phyloP scores from a whole-genome alignment of 2,888 invertebrate species.

The Petrolisthes cinctipes region DNA sequence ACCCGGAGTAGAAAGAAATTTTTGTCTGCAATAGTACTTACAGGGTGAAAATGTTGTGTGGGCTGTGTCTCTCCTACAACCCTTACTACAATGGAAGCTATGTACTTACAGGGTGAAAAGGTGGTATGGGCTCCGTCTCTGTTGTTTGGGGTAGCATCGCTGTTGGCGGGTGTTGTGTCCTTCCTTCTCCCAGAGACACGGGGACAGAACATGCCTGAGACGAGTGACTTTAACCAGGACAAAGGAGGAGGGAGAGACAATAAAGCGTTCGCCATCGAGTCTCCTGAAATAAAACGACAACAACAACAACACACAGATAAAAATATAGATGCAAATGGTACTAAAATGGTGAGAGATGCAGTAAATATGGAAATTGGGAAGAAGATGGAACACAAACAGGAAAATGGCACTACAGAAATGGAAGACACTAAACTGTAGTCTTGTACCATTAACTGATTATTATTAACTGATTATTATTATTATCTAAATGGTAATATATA shows the following conservation, averaged over 20 bases:
- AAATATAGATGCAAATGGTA: not conserved
- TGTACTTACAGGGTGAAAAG: not conserved
- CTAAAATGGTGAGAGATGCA: not conserved
- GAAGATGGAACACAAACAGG: not conserved
- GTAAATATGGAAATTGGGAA: not conserved
- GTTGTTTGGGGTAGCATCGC: not conserved
- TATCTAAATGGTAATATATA: not conserved
- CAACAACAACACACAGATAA: not conserved
- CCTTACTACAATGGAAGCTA: not conserved
- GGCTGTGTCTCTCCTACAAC: not conserved
- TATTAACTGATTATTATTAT: not conserved
- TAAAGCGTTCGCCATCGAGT: not conserved
- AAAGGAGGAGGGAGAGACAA: not conserved
- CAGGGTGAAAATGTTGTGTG: not conserved
- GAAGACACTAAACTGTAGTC: not conserved
- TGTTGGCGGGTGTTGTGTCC: not conserved
- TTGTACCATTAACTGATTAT: not conserved
- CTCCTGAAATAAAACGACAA: not conserved
- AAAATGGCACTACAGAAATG: not conserved
- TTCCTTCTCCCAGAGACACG: not conserved
- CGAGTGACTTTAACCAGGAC: not conserved
- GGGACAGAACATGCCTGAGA: constrained; percentile 2
- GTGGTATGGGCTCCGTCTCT: constrained; percentile 6
- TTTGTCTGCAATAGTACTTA: too few species aligned
- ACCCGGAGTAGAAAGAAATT: too few species aligned